Base-by-base conservation (phyloP, 2,797 vertebrate genomes). In the Paedocypris micromegethes region DNA sequence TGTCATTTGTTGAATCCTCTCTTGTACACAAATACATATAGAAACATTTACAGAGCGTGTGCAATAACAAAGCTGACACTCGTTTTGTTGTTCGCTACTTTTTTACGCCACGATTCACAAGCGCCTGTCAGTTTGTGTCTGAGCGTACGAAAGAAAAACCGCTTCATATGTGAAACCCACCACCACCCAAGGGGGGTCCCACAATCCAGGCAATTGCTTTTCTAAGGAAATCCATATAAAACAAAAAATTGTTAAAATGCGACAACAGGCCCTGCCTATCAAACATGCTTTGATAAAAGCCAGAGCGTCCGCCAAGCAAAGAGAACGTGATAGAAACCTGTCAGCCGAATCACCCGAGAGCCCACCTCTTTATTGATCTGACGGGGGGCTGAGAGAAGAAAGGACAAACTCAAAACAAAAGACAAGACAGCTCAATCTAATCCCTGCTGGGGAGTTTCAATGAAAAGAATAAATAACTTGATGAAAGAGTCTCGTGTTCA, bases 371-470 rank as follows among this genome's bases (percentile, higher is more conserved):
- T 8, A 72, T 67, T 43, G 63, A 67, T 68, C 66, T 8, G 54
- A 23, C 49, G 2, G 44, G 46, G 5, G 40, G n/a, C 62, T 57
- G 40, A 72, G 56, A 53, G 66, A 70, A 67, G 58, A 63, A 78
- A 71, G 50, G 66, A 75, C 66, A 64, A 63, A 44, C 43, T 58
- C 67, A 71, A 74, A 70, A 72, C 58, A 76, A 79, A 74, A 76
- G 50, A 63, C 66, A 70, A 64, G 68, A 56, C 62, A 53, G 42
- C 66, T 65, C 66, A 58, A 59, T 76, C 59, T 70, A 77, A 74
- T 76, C 72, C 76, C 72, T 8, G 53, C 64, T 60, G 71, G 60
- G 56, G 4, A 41, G 6, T 56, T 8, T 8, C 57, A 62, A 48
- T 23, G 74, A 62, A 41, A 62, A 64, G 55, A 64, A 64, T 49